Percentiles rank a stretch among this genome's conserved stretches.
These are phyloP conservation scores for Drosophila sordidapex DNA, from an alignment of 2,888 invertebrate species.

Conservation along the genomic window DNA sequence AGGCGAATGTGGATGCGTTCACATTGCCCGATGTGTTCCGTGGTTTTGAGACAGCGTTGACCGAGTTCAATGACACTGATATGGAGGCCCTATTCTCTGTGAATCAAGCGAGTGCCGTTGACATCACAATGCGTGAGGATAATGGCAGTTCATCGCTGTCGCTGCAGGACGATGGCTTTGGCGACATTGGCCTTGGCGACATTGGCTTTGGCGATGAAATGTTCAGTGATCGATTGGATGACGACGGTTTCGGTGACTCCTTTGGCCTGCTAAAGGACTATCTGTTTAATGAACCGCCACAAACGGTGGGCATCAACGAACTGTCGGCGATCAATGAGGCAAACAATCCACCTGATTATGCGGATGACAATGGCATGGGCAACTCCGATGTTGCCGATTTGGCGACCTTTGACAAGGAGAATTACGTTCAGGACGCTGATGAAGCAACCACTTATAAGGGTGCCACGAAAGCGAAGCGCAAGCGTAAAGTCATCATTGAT, in stretches of 20 bases:
- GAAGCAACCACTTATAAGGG: conserved; percentile 92
- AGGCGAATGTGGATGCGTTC: conserved; percentile 98
- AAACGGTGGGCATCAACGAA: conserved; percentile 40
- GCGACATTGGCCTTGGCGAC: too few species aligned
- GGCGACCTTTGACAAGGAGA: conserved; percentile 76
- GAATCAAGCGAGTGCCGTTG: conserved; percentile 98
- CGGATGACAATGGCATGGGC: conserved; percentile 89
- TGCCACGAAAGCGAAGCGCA: conserved; percentile 95
- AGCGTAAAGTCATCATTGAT: conserved; percentile 98
- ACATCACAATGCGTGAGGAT: conserved; percentile 99
- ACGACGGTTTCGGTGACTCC: conserved; percentile 95
- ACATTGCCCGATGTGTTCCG: conserved; percentile 99
- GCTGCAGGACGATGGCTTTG: conserved; percentile 97
- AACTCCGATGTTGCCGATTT: conserved; percentile 92
- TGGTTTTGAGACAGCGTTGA: conserved; percentile 98
- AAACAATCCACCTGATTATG: conserved; percentile 85
- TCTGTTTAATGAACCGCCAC: conserved; percentile 95
- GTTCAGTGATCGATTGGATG: conserved; percentile 85
- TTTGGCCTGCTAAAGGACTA: conserved; percentile 95
- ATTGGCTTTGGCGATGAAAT: conserved; percentile 82
- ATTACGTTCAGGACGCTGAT: conserved; percentile 46
- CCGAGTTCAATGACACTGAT: conserved; percentile 97
- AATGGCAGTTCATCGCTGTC: conserved; percentile 96
- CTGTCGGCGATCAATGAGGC: conserved; percentile 84
- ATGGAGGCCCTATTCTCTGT: conserved; percentile 98